These are phyloP conservation scores for Eulimnadia texana DNA, from an alignment of 1,140 invertebrate species.

Conservation along the genomic window DNA sequence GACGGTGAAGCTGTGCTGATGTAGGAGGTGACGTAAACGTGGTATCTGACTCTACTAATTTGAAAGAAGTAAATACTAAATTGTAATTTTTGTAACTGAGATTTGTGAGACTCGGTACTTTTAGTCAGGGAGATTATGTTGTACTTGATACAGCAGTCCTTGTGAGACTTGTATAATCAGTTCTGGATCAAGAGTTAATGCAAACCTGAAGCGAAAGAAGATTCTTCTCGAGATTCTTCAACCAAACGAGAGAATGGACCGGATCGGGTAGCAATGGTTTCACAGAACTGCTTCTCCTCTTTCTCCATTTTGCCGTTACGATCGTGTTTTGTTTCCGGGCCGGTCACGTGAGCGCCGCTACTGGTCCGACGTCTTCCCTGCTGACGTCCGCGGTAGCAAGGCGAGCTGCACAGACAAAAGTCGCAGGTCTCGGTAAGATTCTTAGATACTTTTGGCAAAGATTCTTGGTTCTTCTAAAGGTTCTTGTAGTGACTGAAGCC, in stretches of 20 bases:
- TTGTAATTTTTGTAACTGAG: no score
- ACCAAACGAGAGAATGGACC: background rate
- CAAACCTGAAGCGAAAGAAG: background rate
- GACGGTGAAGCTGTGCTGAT: background rate
- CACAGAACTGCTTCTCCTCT: background rate
- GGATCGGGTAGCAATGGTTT: background rate
- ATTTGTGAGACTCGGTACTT: no score
- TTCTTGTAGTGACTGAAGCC: no score
- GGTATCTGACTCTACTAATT: background rate
- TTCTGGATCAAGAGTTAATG: background rate
- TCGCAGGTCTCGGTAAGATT: background rate
- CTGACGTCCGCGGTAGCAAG: constrained; percentile 5
- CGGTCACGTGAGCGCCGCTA: background rate
- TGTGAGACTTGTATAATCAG: background rate
- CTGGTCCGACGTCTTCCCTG: background rate
- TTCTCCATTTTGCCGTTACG: background rate
- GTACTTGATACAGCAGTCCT: no score
- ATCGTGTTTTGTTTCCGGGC: background rate
- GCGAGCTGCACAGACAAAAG: constrained; percentile 1
- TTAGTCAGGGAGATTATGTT: no score
- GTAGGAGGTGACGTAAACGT: background rate
- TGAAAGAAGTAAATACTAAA: background rate
- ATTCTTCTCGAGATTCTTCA: background rate
- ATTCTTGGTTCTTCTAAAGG: no score
- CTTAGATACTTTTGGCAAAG: background rate